These are phyloP conservation scores for Cebus imitator DNA, from an alignment of 2,113 vertebrate species.

Conservation along the genomic window DNA sequence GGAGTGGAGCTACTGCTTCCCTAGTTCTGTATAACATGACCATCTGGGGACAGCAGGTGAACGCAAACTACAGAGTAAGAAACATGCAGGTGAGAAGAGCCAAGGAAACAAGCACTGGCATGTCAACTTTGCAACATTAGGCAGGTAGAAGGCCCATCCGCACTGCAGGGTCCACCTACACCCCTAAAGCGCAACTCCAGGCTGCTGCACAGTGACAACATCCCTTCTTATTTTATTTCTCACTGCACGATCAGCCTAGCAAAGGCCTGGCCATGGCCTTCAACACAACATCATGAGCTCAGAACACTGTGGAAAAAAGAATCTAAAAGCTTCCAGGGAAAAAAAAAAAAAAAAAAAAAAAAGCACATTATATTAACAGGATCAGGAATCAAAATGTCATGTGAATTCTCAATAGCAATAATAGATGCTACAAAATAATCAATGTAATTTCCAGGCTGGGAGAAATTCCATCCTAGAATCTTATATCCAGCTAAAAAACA, in stretches of 20 bases:
- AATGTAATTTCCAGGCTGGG: background rate
- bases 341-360: background rate
- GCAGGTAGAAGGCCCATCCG: no score
- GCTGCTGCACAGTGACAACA: background rate
- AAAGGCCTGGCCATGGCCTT: background rate
- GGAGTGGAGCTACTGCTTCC: background rate
- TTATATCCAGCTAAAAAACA: slow-evolving; percentile 20
- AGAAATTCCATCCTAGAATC: background rate
- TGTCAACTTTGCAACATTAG: fast-evolving
- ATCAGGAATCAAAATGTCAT: background rate
- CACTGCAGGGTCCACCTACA: background rate
- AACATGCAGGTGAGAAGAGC: background rate
- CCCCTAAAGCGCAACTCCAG: fast-evolving
- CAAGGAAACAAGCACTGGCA: background rate
- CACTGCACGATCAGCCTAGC: background rate
- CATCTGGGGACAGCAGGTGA: background rate
- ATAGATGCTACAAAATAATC: background rate
- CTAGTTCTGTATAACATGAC: background rate
- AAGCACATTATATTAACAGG: background rate
- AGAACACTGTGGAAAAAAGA: background rate
- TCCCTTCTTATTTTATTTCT: background rate
- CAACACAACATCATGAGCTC: background rate
- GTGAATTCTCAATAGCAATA: background rate
- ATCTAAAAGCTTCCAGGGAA: background rate
- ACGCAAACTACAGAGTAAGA: background rate